These are phyloP conservation scores for Hippocampus barbouri DNA, from an alignment of 2,113 vertebrate genomes.

Conservation along the genomic window DNA sequence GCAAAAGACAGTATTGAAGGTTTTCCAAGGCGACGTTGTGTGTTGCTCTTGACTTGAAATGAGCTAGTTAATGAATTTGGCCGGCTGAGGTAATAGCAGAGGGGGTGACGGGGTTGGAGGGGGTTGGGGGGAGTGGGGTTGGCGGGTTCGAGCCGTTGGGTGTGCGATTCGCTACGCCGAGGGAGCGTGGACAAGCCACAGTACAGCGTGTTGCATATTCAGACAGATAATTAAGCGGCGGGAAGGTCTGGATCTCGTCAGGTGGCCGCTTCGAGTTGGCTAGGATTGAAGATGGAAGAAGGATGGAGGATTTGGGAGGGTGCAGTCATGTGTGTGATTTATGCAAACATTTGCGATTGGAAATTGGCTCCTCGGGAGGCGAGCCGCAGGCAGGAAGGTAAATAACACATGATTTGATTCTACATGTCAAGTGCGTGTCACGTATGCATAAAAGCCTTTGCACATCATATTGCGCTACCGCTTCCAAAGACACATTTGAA, in stretches of 20 bases:
- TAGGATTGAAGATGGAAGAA: slow-evolving; percentile 12
- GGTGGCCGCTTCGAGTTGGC: slow-evolving; percentile 20
- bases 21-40: neutral
- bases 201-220: slow-evolving; percentile 50
- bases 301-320: neutral
- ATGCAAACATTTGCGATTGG: slow-evolving; percentile 51
- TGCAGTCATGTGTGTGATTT: slow-evolving; percentile 30
- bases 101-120: neutral
- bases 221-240: slow-evolving; percentile 40
- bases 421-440: slow-evolving; percentile 37
- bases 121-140: neutral
- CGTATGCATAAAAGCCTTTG: slow-evolving; percentile 12
- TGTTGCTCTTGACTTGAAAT: slow-evolving; percentile 49
- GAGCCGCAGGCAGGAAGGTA: slow-evolving; percentile 25
- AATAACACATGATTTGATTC: slow-evolving; percentile 39
- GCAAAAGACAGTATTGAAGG: slow-evolving; percentile 6
- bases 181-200: slow-evolving; percentile 25
- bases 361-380: slow-evolving; percentile 29
- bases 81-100: slow-evolving; percentile 25
- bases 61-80: slow-evolving; percentile 51
- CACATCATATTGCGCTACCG: neutral
- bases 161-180: slow-evolving; percentile 16
- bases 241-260: slow-evolving; percentile 38
- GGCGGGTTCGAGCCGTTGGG: neutral
- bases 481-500: neutral